Percentiles rank a stretch among this genome's conserved stretches.
These are phyloP conservation scores for Microcaecilia unicolor DNA, from an alignment of 2,797 vertebrate genomes.

Conservation along the genomic window DNA sequence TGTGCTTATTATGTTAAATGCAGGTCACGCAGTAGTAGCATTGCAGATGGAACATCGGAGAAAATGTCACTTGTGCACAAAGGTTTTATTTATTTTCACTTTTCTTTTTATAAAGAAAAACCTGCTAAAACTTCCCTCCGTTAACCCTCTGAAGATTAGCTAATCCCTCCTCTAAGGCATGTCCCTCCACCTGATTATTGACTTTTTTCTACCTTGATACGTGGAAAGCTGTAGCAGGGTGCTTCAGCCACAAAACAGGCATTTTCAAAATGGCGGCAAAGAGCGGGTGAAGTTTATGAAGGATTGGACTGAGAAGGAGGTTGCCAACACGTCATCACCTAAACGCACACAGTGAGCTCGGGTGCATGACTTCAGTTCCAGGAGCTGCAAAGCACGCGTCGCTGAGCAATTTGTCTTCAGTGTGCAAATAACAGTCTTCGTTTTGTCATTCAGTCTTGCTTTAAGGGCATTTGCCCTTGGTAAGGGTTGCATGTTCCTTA, in stretches of 20 bases:
- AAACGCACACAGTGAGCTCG: slow-evolving; percentile 8
- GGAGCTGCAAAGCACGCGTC: slow-evolving; percentile 3
- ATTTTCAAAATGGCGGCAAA: slow-evolving; percentile 15
- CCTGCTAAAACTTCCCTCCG: no score
- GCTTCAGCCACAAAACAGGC: slow-evolving; percentile 20
- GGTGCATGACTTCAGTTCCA: slow-evolving; percentile 2
- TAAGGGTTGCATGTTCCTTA: slow-evolving; percentile 28
- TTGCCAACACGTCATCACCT: slow-evolving; percentile 9
- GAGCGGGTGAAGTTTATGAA: background rate
- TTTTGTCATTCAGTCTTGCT: slow-evolving; percentile 8
- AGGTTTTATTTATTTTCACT: no score
- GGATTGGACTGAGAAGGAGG: background rate
- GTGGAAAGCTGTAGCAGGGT: slow-evolving; percentile 40
- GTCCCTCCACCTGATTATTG: slow-evolving; percentile 18
- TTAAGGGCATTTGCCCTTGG: slow-evolving; percentile 12
- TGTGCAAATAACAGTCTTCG: slow-evolving; percentile 23
- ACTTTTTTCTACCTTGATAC: slow-evolving; percentile 14
- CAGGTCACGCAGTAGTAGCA: no score
- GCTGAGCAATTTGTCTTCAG: slow-evolving; percentile 18
- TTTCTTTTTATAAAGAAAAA: no score
- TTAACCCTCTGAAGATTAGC: no score
- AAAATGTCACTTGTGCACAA: no score
- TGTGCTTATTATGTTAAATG: no score
- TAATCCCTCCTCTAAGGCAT: no score
- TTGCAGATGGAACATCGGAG: no score